phyloP scores from a whole-genome alignment of 2,113 vertebrate species.

The Sinocyclocheilus rhinocerous region DNA sequence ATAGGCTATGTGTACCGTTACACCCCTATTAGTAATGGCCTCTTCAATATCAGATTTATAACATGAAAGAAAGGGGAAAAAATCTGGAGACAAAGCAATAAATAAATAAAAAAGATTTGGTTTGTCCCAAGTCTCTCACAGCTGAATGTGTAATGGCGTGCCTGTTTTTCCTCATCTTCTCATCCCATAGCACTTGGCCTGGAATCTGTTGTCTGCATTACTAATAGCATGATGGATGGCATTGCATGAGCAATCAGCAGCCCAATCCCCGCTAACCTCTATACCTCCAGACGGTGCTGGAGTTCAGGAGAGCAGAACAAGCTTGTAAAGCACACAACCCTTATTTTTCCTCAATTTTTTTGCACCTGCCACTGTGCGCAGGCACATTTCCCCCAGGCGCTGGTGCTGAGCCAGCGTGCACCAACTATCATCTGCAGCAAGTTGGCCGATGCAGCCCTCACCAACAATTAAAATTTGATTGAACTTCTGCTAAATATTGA shows the following conservation, averaged over 20 bases:
- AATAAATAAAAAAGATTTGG: slow-evolving; percentile 56
- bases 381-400: background rate
- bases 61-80: background rate
- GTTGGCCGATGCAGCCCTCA: slow-evolving; percentile 28
- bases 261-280: slow-evolving; percentile 48
- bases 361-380: slow-evolving; percentile 7
- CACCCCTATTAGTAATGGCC: background rate
- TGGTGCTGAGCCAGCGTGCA: background rate
- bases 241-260: slow-evolving; percentile 54
- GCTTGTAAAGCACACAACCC: slow-evolving; percentile 33
- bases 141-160: slow-evolving; percentile 45
- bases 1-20: too few relatives aligned
- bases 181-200: slow-evolving; percentile 51
- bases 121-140: slow-evolving; percentile 53
- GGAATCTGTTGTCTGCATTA: slow-evolving; percentile 54
- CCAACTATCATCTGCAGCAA: background rate
- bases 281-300: slow-evolving; percentile 47
- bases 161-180: slow-evolving; percentile 41
- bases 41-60: background rate
- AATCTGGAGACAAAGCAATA: background rate
- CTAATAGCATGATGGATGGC: slow-evolving; percentile 61
- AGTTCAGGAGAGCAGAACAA: slow-evolving; percentile 53
- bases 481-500: slow-evolving; percentile 54
- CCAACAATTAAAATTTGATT: slow-evolving; percentile 43
- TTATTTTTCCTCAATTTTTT: slow-evolving; percentile 43